Base-by-base conservation (phyloP, 35 echinoderm and acorn worm species). In the Patiria miniata region DNA sequence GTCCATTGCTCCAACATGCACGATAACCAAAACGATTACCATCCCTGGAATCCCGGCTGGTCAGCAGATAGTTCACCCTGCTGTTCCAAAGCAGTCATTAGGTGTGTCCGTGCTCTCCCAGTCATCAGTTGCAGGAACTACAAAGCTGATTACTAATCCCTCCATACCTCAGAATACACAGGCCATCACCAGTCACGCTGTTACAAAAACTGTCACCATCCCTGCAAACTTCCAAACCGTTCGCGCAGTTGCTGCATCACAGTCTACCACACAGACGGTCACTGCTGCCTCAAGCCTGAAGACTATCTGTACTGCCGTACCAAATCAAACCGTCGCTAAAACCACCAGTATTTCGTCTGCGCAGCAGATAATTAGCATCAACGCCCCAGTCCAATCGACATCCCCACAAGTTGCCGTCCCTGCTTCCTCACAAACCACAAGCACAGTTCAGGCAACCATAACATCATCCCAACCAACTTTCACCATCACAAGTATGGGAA, bases 151-250 rank as follows among this genome's bases (percentile, higher is more conserved):
- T 29, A 79, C 78, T 80, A 39, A 37, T 2, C 37, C 78, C 42
- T 39, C 78, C 8, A 42, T 15, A n/a, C 19, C 37, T 39, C 12
- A 39, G 39, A 39, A 29, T 7, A 51, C 26, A 19, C 37, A n/a
- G 15, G 78, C 78, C 78, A 80, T 51, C 15, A 19, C 29, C 42
- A 32, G 29, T 80, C 21, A 8, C 37, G 18, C 61, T 69, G 61
- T 69, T 18, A 28, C 61, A 69, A n/a, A 39, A 39, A 15, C 42
- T 39, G 15, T 23, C 8, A 42, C 42, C 17, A 39, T 51, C 42
- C 42, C n/a, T 37, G n/a, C 78, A 80, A 51, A 82, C 19, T 28
- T 82, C 18, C 82, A 60, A 44, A 52, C 80, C 1, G 80, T 33
- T 14, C 40, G 21, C 26, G 29, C 29, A 34, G 21, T 53, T 30